These are phyloP conservation scores for Tragopan temminckii DNA, from an alignment of 2,797 vertebrate genomes.

Conservation along the genomic window DNA sequence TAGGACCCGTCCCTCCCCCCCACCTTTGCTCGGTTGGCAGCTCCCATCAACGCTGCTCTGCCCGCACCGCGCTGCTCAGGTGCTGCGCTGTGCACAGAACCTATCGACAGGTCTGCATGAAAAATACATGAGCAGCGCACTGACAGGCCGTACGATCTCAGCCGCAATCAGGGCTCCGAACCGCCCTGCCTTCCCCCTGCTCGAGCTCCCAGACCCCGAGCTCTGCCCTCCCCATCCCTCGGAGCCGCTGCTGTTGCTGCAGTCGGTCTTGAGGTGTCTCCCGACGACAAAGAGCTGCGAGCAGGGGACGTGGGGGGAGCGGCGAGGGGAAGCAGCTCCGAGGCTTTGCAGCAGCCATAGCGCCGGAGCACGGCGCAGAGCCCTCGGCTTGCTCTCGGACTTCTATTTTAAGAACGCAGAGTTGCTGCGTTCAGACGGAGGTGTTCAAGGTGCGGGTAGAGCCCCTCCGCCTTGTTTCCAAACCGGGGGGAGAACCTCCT, in stretches of 20 bases:
- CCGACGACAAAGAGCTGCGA: not conserved
- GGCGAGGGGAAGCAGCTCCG: not conserved
- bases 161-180: not conserved
- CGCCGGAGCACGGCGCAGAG: fast-evolving
- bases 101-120: not conserved
- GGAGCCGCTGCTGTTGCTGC: slow-evolving; percentile 54
- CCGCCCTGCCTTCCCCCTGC: not conserved
- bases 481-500: not conserved
- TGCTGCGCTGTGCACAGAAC: too few species aligned
- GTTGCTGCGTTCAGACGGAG: not conserved
- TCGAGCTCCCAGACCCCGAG: not conserved
- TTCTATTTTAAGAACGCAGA: not conserved
- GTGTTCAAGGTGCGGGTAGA: not conserved
- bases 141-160: not conserved
- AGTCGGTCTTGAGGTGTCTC: slow-evolving; percentile 54
- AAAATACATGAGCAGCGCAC: not conserved
- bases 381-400: not conserved
- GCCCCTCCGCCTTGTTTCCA: not conserved
- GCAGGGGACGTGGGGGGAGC: not conserved
- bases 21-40: not conserved
- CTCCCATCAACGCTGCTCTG: not conserved
- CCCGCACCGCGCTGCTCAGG: not conserved
- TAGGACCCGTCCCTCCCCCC: too few species aligned
- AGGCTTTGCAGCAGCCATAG: not conserved
- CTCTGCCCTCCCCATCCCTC: not conserved